phyloP scores from a whole-genome alignment of 92 coral and sea anemone genomes.

The Epizoanthus illoricatus region DNA sequence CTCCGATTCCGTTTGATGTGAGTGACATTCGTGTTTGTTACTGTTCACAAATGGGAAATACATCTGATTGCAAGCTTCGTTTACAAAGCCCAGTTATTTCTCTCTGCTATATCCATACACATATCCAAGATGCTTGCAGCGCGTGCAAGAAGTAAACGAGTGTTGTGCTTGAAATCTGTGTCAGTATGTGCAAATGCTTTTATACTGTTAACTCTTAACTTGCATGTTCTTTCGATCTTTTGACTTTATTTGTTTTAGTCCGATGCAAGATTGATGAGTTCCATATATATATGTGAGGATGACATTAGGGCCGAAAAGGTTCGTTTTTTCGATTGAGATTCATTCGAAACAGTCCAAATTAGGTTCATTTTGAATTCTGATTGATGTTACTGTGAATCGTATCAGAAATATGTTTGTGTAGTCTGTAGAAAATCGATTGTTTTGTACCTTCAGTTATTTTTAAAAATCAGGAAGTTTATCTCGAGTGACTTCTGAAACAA shows the following conservation, averaged over 20 bases:
- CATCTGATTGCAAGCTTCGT: not conserved
- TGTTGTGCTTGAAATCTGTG: not conserved
- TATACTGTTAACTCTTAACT: too few relatives aligned
- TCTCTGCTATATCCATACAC: not conserved
- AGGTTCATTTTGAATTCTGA: too few relatives aligned
- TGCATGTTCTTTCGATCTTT: not conserved
- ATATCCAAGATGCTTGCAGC: not conserved
- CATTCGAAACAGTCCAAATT: too few relatives aligned
- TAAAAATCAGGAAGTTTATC: not conserved
- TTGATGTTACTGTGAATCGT: too few relatives aligned
- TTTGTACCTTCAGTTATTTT: not conserved
- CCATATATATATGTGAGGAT: not conserved
- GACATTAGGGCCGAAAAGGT: not conserved
- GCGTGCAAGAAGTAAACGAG: too few relatives aligned
- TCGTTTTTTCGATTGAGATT: not conserved
- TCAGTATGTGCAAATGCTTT: not conserved
- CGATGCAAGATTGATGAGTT: not conserved
- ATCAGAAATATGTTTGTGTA: too few relatives aligned
- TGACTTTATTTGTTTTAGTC: not conserved
- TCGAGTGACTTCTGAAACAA: not conserved
- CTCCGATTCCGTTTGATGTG: conserved; percentile 87
- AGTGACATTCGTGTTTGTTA: conserved; percentile 15
- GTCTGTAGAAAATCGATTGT: not conserved
- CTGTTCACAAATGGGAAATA: not conserved
- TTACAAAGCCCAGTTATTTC: not conserved